Evolutionary conservation across 2,888 invertebrate genomes (phyloP), one percentile per base, ranked within the genome.

Genomic region (Nematopogon swammerdamellus): DNA sequence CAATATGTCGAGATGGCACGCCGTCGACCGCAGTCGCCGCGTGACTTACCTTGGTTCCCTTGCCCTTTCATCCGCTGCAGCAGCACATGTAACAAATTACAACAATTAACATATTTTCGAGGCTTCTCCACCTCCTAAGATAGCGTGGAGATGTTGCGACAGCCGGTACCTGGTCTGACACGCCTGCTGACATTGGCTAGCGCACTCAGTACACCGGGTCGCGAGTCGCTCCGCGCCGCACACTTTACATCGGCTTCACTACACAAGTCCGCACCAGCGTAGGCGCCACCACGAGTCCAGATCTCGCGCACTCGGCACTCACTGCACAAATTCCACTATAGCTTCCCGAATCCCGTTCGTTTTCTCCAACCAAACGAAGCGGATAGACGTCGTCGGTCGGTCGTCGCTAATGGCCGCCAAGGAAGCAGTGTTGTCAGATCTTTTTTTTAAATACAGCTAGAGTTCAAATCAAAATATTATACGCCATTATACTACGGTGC

Each of bases 161-260:
- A 14, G n/a, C 36, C 36, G 36, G 80, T 89, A 90, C 90, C 90
- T 90, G 90, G 84, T 91, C 90, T 86, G 89, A 88, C 87, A 90
- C 89, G 89, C 89, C 89, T 88, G 91, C 87, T 88, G 89, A 91
- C 91, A 91, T 91, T 87, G 87, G 87, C 87, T 81, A 83, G 80
- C 82, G 81, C 83, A 83, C 82, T 75, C 65, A 57, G 64, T 68
- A 65, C 79, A 75, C 71, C 76, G 70, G 75, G 68, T 75, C 76
- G 25, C 4, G 36, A 36, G 36, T 36, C 36, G 36, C 36, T 36
- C 36, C 3, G 36, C 3, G 36, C 36, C 36, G 14, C 36, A 36
- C 36, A 61, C 71, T 74, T 76, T 75, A 77, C 77, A 76, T 77
- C 60, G 67, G 75, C 69, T 72, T 68, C 74, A 79, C 77, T 73